Evolutionary conservation across 2,113 vertebrate genomes (phyloP), one percentile per base, ranked within the genome.

Genomic region (Eublepharis macularius): DNA sequence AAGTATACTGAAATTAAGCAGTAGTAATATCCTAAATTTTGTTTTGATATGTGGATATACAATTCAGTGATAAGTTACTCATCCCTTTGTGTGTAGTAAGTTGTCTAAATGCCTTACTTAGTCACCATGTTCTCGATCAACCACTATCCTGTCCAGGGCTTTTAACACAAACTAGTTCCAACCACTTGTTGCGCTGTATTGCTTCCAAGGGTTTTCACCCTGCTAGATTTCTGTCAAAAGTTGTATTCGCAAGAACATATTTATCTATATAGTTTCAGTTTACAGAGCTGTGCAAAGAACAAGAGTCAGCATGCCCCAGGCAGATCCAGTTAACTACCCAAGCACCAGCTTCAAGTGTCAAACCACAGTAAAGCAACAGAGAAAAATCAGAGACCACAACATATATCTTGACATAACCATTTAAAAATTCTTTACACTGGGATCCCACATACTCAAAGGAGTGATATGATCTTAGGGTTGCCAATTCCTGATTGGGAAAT

Each of bases 1-100:
- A 26, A 47, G 32, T 47, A 47, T 47, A 75, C 32, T 6, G 66
- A 81, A 82, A 72, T 82, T 39, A 70, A 24, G 21, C 66, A 72
- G 34, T 82, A 36, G 43, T 49, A 41, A 81, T n/a, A 69, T 34
- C 12, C 19, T 39, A 81, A 69, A 81, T 43, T 14, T 0, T 81
- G 66, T 81, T 81, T 81, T 81, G 66, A 81, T 70, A 39, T 81
- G n/a, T 72, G 14, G 66, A 72, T 54, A 69, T 54, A 72, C 21
- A 81, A 69, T 9, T 45, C 65, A 17, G n/a, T 47, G 45, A 54
- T 32, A 4, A 39, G 34, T 70, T 81, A 68, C 70, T 73, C 70
- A 45, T 74, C 43, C 41, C 2, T 74, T 74, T 74, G 41, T 34
- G 32, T 24, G n/a, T n/a, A 32, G 9, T 81, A 21, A 34, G 13